Evolutionary conservation across 2,888 invertebrate species (phyloP).

Genomic region (Graphium colonna): DNA sequence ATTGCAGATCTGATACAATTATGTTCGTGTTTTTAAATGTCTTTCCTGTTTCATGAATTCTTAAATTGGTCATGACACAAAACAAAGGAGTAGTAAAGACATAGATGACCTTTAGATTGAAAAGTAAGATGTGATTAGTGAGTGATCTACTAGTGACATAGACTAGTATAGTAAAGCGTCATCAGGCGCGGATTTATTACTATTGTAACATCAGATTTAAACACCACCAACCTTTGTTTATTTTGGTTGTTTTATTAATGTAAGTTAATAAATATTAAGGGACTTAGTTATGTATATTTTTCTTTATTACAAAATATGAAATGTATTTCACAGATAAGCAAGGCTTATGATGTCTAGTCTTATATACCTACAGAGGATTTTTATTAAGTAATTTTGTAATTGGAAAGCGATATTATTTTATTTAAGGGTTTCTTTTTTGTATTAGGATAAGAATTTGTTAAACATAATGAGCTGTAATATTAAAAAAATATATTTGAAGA

Average conservation of each 20-base stretch:
- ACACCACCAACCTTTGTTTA: conserved; percentile 12
- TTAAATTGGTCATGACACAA: background rate
- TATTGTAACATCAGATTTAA: conserved; percentile 7
- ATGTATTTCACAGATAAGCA: conserved; percentile 17
- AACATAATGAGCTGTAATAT: background rate
- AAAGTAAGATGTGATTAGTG: background rate
- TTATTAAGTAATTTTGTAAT: background rate
- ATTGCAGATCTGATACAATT: conserved; percentile 24
- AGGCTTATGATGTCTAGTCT: conserved; percentile 27
- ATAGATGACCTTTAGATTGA: conserved; percentile 14
- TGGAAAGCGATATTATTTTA: background rate
- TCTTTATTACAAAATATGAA: conserved; percentile 3
- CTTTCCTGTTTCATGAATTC: background rate
- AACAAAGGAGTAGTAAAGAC: background rate
- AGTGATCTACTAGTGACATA: conserved; percentile 2
- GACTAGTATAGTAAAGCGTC: background rate
- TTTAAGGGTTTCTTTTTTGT: background rate
- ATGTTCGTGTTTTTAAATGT: conserved; percentile 5
- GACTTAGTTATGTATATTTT: conserved; percentile 9
- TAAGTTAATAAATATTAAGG: background rate
- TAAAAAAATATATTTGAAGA: background rate
- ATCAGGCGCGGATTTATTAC: background rate
- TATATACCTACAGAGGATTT: background rate
- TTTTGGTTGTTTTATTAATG: conserved; percentile 9
- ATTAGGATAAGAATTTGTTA: background rate